A percentile compares a stretch with the other conserved stretches of the same genome.
These are phyloP conservation scores for Scelioninae gen. 2 DNA, from an alignment of 2,888 invertebrate genomes.

Conservation along the genomic window DNA sequence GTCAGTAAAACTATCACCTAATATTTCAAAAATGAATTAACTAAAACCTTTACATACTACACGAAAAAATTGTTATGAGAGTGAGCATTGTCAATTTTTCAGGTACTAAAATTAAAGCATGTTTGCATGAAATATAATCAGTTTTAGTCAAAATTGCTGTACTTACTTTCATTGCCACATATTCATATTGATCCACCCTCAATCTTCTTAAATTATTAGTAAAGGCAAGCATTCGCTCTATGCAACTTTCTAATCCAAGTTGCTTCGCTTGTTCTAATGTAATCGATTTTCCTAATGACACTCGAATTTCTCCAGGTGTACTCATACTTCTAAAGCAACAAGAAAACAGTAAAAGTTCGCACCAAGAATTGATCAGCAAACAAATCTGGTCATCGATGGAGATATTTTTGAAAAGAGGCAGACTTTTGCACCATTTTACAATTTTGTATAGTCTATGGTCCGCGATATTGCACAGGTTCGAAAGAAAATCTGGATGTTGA, in stretches of 20 bases:
- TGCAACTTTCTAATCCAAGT: constrained; percentile 88
- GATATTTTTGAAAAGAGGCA: constrained; percentile 97
- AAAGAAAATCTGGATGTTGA: constrained; percentile 86
- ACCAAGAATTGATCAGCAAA: constrained; percentile 97
- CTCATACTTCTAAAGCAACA: constrained; percentile 96
- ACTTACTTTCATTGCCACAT: constrained; percentile 94
- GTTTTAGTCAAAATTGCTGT: too few relatives aligned
- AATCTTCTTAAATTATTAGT: constrained; percentile 93
- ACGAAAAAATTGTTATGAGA: too few relatives aligned
- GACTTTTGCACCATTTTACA: constrained; percentile 98
- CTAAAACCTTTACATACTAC: too few relatives aligned
- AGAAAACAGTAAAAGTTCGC: constrained; percentile 92
- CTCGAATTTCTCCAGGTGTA: constrained; percentile 91
- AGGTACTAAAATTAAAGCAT: too few relatives aligned
- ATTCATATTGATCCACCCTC: constrained; percentile 95
- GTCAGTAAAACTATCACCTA: constrained; percentile 73
- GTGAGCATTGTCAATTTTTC: too few relatives aligned
- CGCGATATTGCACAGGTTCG: constrained; percentile 94
- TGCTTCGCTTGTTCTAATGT: constrained; percentile 82
- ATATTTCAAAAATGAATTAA: too few relatives aligned
- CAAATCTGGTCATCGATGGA: constrained; percentile 99
- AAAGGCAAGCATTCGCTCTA: constrained; percentile 95
- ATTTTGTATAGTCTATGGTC: constrained; percentile 97
- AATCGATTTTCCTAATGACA: constrained; percentile 81
- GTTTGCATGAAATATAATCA: too few relatives aligned